These are phyloP conservation scores for Meloidogyne floridensis DNA, from an alignment of 1,140 invertebrate species.

Conservation along the genomic window DNA sequence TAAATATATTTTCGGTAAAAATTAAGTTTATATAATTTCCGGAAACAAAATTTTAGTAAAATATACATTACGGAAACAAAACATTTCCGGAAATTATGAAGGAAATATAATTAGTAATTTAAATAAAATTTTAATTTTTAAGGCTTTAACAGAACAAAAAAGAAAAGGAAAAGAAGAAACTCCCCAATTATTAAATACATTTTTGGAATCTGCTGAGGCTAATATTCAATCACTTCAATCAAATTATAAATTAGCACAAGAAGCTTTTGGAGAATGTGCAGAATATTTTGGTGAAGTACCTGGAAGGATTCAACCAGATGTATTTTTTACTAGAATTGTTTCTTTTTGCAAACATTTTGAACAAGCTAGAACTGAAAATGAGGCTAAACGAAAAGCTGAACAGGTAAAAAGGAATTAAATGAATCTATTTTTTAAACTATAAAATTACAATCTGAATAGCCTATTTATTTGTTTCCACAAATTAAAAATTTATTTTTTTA, in stretches of 20 bases:
- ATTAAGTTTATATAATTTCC: no score
- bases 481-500: not conserved
- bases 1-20: no score
- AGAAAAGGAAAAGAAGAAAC: slow-evolving; percentile 37
- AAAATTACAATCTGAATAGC: not conserved
- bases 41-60: no score
- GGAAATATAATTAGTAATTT: no score
- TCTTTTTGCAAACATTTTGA: slow-evolving; percentile 43
- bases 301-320: slow-evolving; percentile 29
- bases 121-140: not conserved
- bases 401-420: slow-evolving; percentile 17
- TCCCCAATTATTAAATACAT: slow-evolving; percentile 29
- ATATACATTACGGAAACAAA: no score
- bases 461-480: no score
- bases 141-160: slow-evolving; percentile 34
- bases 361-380: slow-evolving; percentile 33
- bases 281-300: slow-evolving; percentile 42
- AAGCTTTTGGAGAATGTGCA: slow-evolving; percentile 40
- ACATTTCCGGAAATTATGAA: no score
- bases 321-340: slow-evolving; percentile 41
- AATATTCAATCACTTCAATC: slow-evolving; percentile 26
- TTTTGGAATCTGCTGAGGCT: slow-evolving; percentile 23
- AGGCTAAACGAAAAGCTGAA: slow-evolving; percentile 18
- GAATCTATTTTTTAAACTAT: not conserved
- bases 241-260: slow-evolving; percentile 20